Evolutionary conservation across 2,888 invertebrate genomes (phyloP), one percentile per base, ranked within the genome.

Genomic region (Boloria euphrosyne): DNA sequence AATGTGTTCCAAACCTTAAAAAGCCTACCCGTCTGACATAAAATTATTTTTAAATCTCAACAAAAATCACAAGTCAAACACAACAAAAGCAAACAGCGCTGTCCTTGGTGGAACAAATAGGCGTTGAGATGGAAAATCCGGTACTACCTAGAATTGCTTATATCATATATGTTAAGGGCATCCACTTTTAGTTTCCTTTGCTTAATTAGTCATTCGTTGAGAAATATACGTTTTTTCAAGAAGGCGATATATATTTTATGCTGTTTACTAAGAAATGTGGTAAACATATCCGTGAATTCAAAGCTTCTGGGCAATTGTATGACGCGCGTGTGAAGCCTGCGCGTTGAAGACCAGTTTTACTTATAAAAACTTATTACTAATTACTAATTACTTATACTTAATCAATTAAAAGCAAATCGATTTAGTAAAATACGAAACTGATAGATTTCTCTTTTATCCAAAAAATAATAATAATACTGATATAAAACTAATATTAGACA

Each of bases 121-220:
- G 1, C 14, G 16, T 16, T 7, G 10, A 49, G 31, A 50, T 59
- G 50, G 59, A 50, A 59, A 50, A 59, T 50, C 59, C 17, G 59
- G 18, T 59, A 50, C 50, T 59, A 49, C 59, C 49, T 59, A 59
- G 58, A 59, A 31, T 43, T 18, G 10, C 13, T 49, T 47, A 17
- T 53, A 59, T 47, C 13, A 31, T 47, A 17, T 53, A 59, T 47
- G 65, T 53, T 65, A 65, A 65, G 65, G 65, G 53, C 65, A 18
- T 65, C 52, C 43, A 59, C 47, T 49, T 53, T 60, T 53, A 31
- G 16, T 46, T 59, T 49, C 13, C 59, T 53, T 17, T 16, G 53
- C 50, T n/a, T 38, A 50, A 51, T 60, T 49, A 60, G 50, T 46
- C 47, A 13, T 13, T 27, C 27, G 43, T 47, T 13, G 47, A 13